phyloP scores from a whole-genome alignment of 2,113 vertebrate genomes.

The Edolisoma coerulescens region DNA sequence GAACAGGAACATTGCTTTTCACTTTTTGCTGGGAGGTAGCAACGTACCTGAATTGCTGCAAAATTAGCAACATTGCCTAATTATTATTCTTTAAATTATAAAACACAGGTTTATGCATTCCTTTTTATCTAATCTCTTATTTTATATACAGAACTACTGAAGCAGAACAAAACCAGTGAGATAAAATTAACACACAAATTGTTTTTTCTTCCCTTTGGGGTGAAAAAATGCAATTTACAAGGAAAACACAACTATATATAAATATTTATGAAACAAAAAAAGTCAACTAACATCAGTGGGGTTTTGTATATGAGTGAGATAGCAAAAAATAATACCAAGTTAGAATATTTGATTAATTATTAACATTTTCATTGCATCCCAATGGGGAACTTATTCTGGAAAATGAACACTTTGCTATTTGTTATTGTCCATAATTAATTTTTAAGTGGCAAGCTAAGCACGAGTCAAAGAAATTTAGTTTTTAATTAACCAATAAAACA shows the following conservation, averaged over 20 bases:
- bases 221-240: conserved; percentile 72
- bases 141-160: conserved; percentile 72
- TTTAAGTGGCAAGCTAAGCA: not conserved
- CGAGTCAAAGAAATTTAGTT: not conserved
- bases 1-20: conserved; percentile 21
- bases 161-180: conserved; percentile 73
- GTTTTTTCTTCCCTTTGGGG: conserved; percentile 75
- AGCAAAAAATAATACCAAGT: conserved; percentile 29
- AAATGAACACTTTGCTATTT: conserved; percentile 14
- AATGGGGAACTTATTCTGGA: conserved; percentile 7
- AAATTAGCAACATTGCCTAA: conserved; percentile 63
- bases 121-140: conserved; percentile 73
- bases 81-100: conserved; percentile 71
- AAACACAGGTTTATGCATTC: conserved; percentile 58
- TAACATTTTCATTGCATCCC: conserved; percentile 12
- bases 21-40: not conserved
- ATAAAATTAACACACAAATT: conserved; percentile 82
- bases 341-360: conserved; percentile 59
- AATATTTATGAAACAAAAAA: conserved; percentile 77
- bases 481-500: conserved; percentile 47
- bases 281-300: conserved; percentile 46
- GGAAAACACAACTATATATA: conserved; percentile 69
- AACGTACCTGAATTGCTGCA: conserved; percentile 40
- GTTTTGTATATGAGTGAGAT: conserved; percentile 6
- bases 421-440: conserved; percentile 55